Evolutionary conservation across 2,888 invertebrate species (phyloP), one percentile per base, ranked within the genome.

Genomic region (Scaeva pyrastri): DNA sequence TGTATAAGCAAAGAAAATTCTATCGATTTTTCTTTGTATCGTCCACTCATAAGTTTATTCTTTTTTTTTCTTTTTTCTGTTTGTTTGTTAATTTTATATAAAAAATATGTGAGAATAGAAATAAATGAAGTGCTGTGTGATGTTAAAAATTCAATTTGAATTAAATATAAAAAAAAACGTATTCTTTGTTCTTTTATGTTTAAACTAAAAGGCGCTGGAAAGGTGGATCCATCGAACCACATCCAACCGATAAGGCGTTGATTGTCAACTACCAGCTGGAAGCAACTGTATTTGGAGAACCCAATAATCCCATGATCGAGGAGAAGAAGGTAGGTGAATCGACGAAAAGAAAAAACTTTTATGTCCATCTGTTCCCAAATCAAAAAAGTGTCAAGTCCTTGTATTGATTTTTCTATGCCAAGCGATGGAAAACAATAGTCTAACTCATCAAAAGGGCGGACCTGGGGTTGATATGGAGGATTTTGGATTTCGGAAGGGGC

Each of bases 221-320:
- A 93, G 95, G 96, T 82, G 96, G 96, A 66, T 95, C 95, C 82
- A 94, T 98, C 87, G 97, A 98, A 93, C 97, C 97, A 19, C 98
- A 98, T 93, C 97, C 97, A 11, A 96, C 96, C 70, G 96, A 97
- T 90, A 96, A 96, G 90, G 97, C 97, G 56, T 93, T 98, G 68
- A 95, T 98, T 76, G 95, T 98, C 71, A 96, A 96, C 92, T 97
- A 97, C 93, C 96, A 97, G 91, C 93, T 97, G 88, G 97, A 97
- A 91, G 97, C 97, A 60, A 95, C 96, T n/a, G 96, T 97, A 88
- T 94, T 97, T 87, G 96, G 96, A 39, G 96, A 96, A 91, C 94
- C 96, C 88, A 96, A 96, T 81, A 95, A 96, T 92, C 95, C 96
- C 16, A 95, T 97, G 94, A 94, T 97, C 87, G 96, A 97, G 79